Evolutionary conservation across 2,888 invertebrate species (phyloP).

Genomic region (Diogma glabrata): DNA sequence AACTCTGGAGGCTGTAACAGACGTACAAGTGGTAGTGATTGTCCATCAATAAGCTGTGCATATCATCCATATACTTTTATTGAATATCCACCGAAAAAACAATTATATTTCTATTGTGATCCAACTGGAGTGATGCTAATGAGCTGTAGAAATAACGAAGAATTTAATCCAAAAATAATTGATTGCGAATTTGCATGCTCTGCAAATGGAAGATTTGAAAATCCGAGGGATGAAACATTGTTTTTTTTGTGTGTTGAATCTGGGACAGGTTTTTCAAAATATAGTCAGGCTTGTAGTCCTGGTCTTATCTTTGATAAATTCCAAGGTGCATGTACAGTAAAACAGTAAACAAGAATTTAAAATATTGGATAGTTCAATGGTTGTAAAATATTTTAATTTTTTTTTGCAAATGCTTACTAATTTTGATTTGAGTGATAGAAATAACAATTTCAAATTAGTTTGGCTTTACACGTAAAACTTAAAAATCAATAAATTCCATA

Average conservation of each 20-base stretch:
- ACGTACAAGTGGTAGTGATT: constrained; percentile 1
- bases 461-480: too few relatives aligned
- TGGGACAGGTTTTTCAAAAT: not conserved
- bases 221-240: not conserved
- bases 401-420: too few relatives aligned
- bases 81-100: constrained; percentile 5
- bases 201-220: not conserved
- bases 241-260: not conserved
- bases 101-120: not conserved
- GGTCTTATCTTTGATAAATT: too few relatives aligned
- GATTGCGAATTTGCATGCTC: not conserved
- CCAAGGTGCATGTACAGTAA: too few relatives aligned
- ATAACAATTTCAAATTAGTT: too few relatives aligned
- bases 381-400: too few relatives aligned
- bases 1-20: constrained; percentile 10
- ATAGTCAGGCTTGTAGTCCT: not conserved
- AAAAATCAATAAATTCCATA: too few relatives aligned
- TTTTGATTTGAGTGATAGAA: too few relatives aligned
- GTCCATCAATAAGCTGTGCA: constrained; percentile 14
- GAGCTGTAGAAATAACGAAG: not conserved
- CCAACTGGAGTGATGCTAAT: not conserved
- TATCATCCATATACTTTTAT: constrained; percentile 3
- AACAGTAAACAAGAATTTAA: too few relatives aligned
- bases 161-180: not conserved
- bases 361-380: too few relatives aligned